Evolutionary conservation across 1,140 invertebrate species (phyloP), one percentile per base, ranked within the genome.

Genomic region (Ptiloglossa arizonensis): DNA sequence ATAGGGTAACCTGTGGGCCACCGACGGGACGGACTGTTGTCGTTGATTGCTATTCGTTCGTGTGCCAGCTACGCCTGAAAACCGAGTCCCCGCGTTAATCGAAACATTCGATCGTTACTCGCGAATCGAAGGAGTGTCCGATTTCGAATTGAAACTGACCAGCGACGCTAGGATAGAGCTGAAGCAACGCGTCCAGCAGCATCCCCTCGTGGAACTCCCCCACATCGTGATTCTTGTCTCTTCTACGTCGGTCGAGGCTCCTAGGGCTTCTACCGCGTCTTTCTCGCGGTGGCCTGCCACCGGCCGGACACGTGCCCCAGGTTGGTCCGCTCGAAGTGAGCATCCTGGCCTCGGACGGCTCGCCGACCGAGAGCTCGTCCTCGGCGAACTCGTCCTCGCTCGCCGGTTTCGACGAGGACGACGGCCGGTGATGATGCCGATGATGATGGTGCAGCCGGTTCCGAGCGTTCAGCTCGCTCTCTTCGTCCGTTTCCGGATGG

Each of bases 371-470:
- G 24, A 95, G 89, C 86, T 95, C 95, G 83, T 96, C 95, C 88
- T 95, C 95, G 74, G 95, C 95, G 80, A 95, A 95, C 77, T 95
- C 95, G 78, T 96, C 95, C 85, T 95, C 95, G 87, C 94, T 95
- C 69, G 91, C 93, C 1, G 93, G 88, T 29, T 93, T 94, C 52
- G 93, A 94, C 24, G 87, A 87, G 68, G 90, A 63, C 19, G 67
- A 50, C 44, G 67, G 66, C 44, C 86, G 88, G 80, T 89, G 88
- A 85, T 90, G 87, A 75, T 89, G 86, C 41, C 82, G 80, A 73
- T 88, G 87, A 73, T 90, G 89, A 60, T 88, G 86, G 56, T 88
- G 82, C 46, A 88, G 82, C 76, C 88, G 87, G 81, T 91, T 92
- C 29, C 87, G 79, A 9, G 88, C 86, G 48, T 90, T 91, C 74